Conservation (phyloP, 2,113 vertebrate genomes). For the Ifrita kowaldi region DNA sequence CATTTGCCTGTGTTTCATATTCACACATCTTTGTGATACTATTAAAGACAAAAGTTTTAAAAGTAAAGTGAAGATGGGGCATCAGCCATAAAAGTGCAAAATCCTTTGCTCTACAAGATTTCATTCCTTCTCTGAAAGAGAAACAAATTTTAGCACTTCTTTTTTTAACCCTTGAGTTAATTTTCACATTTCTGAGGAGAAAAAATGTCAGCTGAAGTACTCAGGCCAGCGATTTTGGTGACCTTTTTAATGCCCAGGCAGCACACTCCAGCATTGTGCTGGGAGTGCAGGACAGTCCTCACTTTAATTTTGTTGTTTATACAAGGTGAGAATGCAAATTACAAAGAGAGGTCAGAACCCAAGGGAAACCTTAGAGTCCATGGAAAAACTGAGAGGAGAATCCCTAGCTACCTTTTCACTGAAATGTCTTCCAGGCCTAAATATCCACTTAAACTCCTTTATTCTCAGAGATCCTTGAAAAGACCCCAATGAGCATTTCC, state of each 20-base stretch:
- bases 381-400: neutral
- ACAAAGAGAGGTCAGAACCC: neutral
- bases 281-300: neutral
- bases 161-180: neutral
- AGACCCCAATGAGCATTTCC: fast-evolving
- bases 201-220: neutral
- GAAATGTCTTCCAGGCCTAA: neutral
- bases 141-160: neutral
- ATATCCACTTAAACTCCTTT: neutral
- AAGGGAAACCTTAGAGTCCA: neutral
- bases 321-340: neutral
- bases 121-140: neutral
- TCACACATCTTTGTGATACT: neutral
- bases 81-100: neutral
- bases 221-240: neutral
- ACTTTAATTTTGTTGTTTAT: neutral
- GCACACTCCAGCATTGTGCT: neutral
- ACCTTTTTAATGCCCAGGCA: neutral
- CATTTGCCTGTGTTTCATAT: neutral
- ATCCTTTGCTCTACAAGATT: neutral
- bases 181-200: neutral
- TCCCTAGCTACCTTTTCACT: neutral
- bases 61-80: neutral
- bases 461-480: neutral
- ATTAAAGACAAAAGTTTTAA: neutral